Percentiles rank a stretch among this genome's conserved stretches.
Conservation (phyloP, 2,113 vertebrate genomes). For the Ophthalmolycus amberensis region DNA sequence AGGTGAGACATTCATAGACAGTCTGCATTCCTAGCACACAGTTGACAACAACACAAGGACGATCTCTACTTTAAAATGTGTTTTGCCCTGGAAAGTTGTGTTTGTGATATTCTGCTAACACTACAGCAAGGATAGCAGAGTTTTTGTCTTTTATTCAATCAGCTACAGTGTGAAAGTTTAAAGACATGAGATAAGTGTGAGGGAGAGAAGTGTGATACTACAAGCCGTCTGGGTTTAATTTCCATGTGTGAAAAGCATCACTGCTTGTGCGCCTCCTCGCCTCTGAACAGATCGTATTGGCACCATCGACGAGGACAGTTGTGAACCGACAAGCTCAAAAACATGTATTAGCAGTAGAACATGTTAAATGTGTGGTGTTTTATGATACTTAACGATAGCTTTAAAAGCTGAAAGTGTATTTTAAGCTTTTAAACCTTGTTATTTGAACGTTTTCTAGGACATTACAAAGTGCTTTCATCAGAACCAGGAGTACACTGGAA, state of each 20-base stretch:
- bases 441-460: not conserved
- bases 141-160: conserved; percentile 9
- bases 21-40: conserved; percentile 31
- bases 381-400: not conserved
- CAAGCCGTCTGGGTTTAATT: conserved; percentile 26
- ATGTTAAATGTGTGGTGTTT: not conserved
- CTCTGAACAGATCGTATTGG: not conserved
- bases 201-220: conserved; percentile 44
- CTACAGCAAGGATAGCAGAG: not conserved
- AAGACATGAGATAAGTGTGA: conserved; percentile 17
- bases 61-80: not conserved
- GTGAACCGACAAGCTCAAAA: conserved; percentile 8
- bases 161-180: conserved; percentile 3
- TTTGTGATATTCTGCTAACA: not conserved
- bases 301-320: not conserved
- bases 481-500: not conserved
- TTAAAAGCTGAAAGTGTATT: not conserved
- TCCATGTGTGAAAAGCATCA: conserved; percentile 47
- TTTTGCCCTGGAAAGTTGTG: not conserved
- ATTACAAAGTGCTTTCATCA: not conserved
- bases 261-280: not conserved
- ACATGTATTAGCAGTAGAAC: not conserved
- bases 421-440: not conserved
- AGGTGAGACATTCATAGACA: conserved; percentile 4
- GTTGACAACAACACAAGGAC: not conserved